These are phyloP conservation scores for Petrocephalus zakoni DNA, from an alignment of 2,113 vertebrate species.

Conservation along the genomic window DNA sequence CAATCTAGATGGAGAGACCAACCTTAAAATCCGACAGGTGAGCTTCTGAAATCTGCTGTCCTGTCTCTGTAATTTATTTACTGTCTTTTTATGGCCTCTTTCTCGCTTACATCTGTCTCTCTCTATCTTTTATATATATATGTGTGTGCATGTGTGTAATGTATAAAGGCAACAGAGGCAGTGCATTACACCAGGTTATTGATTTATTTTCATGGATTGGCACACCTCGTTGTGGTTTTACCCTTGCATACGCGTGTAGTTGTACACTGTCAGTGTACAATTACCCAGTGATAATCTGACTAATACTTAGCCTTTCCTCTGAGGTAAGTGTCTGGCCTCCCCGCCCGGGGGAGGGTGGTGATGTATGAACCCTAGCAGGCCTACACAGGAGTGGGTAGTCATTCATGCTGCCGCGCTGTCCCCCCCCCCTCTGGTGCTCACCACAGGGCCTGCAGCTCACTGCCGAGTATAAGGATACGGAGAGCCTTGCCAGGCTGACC, in stretches of 20 bases:
- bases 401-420: neutral
- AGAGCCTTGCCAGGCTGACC: constrained; percentile 79
- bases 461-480: constrained; percentile 83
- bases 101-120: neutral
- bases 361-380: neutral
- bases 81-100: neutral
- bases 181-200: neutral
- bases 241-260: neutral
- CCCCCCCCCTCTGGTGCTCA: neutral
- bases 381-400: neutral
- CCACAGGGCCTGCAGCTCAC: constrained; percentile 82
- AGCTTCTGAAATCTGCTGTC: constrained; percentile 16
- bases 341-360: neutral
- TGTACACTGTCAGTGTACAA: too few species aligned
- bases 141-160: neutral
- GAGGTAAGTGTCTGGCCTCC: neutral
- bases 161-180: neutral
- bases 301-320: neutral
- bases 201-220: neutral
- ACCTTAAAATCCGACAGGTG: constrained; percentile 98
- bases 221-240: neutral
- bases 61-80: neutral
- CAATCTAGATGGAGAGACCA: constrained; percentile 96
- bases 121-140: neutral
- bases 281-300: neutral